phyloP scores from a whole-genome alignment of 2,113 vertebrate genomes.

The Larimichthys polyactis region DNA sequence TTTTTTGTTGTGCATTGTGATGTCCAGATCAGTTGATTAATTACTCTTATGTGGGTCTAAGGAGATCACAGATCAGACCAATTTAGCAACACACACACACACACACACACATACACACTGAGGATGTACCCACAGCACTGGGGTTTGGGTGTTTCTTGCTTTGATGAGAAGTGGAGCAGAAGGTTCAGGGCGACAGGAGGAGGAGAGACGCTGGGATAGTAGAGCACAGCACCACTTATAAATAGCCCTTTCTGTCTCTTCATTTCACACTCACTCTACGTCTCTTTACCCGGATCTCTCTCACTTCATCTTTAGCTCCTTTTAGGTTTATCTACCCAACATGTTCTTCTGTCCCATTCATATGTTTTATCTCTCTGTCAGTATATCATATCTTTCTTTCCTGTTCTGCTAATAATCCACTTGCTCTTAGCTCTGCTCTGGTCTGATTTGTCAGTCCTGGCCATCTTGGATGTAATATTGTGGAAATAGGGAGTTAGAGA shows the following conservation, averaged over 20 bases:
- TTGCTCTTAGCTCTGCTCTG: not conserved
- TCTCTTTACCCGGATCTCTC: slow-evolving; percentile 36
- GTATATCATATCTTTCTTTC: not conserved
- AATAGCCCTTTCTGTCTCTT: slow-evolving; percentile 71
- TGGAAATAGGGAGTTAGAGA: not conserved
- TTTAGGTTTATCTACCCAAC: slow-evolving; percentile 20
- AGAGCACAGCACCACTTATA: slow-evolving; percentile 75
- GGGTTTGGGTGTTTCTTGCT: slow-evolving; percentile 67
- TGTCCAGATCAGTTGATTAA: slow-evolving; percentile 59
- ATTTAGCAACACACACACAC: slow-evolving; percentile 38
- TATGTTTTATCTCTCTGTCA: not conserved
- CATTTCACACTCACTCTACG: slow-evolving; percentile 20
- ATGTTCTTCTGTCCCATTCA: not conserved
- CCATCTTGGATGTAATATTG: not conserved
- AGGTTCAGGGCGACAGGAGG: slow-evolving; percentile 67
- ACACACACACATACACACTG: slow-evolving; percentile 6
- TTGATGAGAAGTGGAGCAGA: slow-evolving; percentile 78
- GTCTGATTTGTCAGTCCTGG: not conserved
- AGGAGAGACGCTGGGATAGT: slow-evolving; percentile 69
- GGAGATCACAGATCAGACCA: slow-evolving; percentile 38
- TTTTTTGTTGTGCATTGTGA: slow-evolving; percentile 46
- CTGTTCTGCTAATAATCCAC: not conserved
- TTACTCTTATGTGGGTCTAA: slow-evolving; percentile 41
- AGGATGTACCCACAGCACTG: slow-evolving; percentile 37
- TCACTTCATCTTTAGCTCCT: slow-evolving; percentile 35